These are phyloP conservation scores for Lucilia cuprina DNA, from an alignment of 1,140 invertebrate species.

Conservation along the genomic window DNA sequence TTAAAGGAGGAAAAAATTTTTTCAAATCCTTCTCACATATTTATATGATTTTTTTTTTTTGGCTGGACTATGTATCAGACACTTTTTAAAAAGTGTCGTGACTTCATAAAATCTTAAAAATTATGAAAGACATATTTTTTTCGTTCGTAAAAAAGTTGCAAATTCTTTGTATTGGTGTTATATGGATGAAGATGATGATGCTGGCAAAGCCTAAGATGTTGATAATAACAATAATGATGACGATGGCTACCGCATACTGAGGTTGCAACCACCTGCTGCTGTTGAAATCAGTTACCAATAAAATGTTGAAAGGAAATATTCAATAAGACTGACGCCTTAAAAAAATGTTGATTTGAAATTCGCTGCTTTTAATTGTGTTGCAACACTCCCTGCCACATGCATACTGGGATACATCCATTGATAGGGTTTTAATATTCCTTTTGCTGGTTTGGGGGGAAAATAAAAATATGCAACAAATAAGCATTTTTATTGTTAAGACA, in stretches of 20 bases:
- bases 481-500: constrained; percentile 19
- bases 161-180: not conserved
- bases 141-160: no score
- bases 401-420: not conserved
- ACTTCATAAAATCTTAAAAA: constrained; percentile 33
- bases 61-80: not conserved
- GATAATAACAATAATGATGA: not conserved
- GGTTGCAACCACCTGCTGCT: constrained; percentile 14
- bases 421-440: not conserved
- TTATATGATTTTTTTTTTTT: not conserved
- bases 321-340: not conserved
- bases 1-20: not conserved
- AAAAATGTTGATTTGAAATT: constrained; percentile 1
- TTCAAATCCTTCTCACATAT: not conserved
- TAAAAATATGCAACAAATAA: constrained; percentile 12
- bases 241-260: not conserved
- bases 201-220: not conserved
- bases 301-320: not conserved
- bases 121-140: constrained; percentile 20
- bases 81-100: constrained; percentile 27
- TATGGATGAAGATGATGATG: not conserved
- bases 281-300: constrained; percentile 3
- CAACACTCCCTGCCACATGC: not conserved
- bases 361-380: not conserved
- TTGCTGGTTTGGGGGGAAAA: not conserved